Base-by-base conservation (phyloP, 2,113 vertebrate species). In the Erythrolamprus reginae region DNA sequence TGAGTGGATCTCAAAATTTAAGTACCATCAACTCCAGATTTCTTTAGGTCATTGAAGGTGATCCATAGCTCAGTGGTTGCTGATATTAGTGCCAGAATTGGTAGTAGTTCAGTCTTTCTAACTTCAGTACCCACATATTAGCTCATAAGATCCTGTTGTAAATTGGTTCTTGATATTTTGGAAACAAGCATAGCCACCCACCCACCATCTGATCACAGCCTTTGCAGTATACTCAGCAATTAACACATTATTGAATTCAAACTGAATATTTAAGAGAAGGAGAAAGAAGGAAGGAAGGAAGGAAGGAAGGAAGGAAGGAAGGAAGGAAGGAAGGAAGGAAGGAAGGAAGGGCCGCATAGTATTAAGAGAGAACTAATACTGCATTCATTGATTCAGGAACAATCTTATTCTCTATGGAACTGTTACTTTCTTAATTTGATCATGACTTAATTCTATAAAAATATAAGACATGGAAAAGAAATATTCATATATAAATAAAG, bases 171-270 rank as follows among this genome's bases (percentile, higher is more conserved):
- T 91, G 86, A 88, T 45, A 55, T 61, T 88, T 91, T 88, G 42
- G 88, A 87, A 91, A 87, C 90, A 90, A 91, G 90, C 86, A 61
- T 10, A 91, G 47, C 86, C 90, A 91, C 90, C 90, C 47, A 91
- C 90, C 90, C 86, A 91, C 90, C 90, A 91, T 91, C 90, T 91
- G 90, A 82, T 91, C 90, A 58, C 45, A 88, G 86, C 10, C 90
- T 88, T 88, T 82, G 88, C 88, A 33, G 53, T 91, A 61, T 84
- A 88, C 61, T 91, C 86, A 65, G 90, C 84, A 87, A 91, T 91
- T 91, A 86, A 91, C 86, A 90, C 85, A 48, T 87, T 52, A 55
- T 19, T 90, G 90, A 90, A 87, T 90, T 53, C 33, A 77, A 70
- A 65, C 48, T 87, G 70, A 82, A 87, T 65, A 77, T 90, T 86